These are phyloP conservation scores for Panthera leo DNA, from an alignment of 2,113 vertebrate species.

Conservation along the genomic window DNA sequence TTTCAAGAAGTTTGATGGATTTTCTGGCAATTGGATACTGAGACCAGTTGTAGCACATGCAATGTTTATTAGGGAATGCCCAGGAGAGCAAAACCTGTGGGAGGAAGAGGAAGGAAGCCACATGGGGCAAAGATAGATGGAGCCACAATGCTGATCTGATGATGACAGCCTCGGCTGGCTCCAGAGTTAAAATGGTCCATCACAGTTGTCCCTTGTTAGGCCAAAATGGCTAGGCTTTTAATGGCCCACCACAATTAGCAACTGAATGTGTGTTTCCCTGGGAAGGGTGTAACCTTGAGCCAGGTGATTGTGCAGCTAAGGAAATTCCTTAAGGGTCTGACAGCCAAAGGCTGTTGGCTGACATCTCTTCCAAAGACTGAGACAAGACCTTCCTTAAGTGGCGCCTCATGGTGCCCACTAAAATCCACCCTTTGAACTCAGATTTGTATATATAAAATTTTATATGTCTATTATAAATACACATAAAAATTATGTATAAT, in stretches of 20 bases:
- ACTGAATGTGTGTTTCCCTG: not conserved
- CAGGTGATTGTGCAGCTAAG: no score
- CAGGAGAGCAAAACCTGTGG: not conserved
- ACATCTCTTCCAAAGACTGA: not conserved
- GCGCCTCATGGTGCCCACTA: not conserved
- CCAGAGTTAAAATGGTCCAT: not conserved
- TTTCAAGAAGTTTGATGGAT: not conserved
- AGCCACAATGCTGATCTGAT: not conserved
- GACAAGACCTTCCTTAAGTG: not conserved
- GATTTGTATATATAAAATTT: not conserved
- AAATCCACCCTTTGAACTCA: not conserved
- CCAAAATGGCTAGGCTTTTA: not conserved
- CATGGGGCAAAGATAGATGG: not conserved
- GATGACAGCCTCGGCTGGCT: not conserved
- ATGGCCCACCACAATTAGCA: not conserved
- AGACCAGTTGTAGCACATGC: not conserved
- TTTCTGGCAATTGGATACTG: not conserved
- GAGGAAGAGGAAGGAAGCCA: not conserved
- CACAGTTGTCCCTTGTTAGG: not conserved
- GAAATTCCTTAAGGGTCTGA: not conserved
- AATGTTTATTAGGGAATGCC: not conserved
- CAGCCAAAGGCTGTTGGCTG: not conserved
- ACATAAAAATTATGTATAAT: not conserved
- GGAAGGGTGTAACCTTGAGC: not conserved
- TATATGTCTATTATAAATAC: not conserved